Percentiles rank a stretch among this genome's conserved stretches.
These are phyloP conservation scores for Platorchestia sp. DNA, from an alignment of 1,140 invertebrate genomes.

Conservation along the genomic window DNA sequence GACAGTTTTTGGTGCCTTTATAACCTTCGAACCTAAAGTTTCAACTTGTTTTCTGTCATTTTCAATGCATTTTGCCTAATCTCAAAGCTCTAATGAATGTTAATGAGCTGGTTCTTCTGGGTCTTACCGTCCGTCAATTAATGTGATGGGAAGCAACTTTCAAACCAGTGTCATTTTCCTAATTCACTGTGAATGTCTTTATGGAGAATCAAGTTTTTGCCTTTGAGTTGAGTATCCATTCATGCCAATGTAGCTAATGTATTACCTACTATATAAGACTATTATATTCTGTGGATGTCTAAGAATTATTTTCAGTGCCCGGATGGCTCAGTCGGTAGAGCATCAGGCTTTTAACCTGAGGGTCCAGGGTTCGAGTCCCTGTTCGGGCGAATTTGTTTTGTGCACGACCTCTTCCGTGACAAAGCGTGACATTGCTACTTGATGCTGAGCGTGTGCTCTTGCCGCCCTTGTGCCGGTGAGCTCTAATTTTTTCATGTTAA, in stretches of 20 bases:
- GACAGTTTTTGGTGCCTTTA: background rate
- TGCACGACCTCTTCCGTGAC: background rate
- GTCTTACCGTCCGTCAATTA: background rate
- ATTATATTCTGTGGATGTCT: no score
- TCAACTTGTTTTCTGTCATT: background rate
- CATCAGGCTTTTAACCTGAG: conserved; percentile 55
- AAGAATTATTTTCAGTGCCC: background rate
- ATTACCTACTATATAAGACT: no score
- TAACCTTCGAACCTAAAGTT: background rate
- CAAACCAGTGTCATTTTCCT: no score
- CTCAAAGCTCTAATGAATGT: background rate
- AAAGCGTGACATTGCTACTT: no score
- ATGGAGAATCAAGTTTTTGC: background rate
- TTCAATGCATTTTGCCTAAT: background rate
- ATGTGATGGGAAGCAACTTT: background rate
- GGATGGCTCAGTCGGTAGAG: conserved; percentile 55
- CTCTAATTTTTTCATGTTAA: no score
- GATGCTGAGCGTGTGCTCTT: no score
- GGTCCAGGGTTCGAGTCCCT: conserved; percentile 55
- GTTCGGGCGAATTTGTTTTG: conserved; percentile 15
- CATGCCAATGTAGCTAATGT: no score
- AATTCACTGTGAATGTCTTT: background rate
- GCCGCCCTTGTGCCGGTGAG: no score
- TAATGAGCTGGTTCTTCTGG: background rate
- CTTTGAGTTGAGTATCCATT: no score